phyloP scores from a whole-genome alignment of 2,888 invertebrate species.

The Drosophila nr. perissopoda region DNA sequence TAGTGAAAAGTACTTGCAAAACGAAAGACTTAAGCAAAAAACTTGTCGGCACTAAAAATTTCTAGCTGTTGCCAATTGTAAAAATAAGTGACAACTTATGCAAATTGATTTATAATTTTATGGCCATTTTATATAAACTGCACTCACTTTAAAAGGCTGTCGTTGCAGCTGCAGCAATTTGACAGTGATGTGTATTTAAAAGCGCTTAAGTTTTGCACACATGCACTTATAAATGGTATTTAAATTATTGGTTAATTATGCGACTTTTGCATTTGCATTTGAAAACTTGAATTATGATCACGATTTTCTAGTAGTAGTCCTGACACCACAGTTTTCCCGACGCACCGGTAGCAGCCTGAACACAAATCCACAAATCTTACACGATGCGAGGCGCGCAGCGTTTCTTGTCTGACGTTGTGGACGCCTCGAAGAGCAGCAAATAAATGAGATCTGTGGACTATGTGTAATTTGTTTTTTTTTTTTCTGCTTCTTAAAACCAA shows the following conservation, averaged over 20 bases:
- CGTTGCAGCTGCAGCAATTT: constrained; percentile 41
- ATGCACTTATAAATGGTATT: constrained; percentile 1
- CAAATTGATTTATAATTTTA: constrained; percentile 44
- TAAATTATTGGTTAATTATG: constrained; percentile 9
- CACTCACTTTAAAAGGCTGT: constrained; percentile 67
- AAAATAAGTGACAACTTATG: constrained; percentile 38
- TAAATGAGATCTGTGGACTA: constrained; percentile 83
- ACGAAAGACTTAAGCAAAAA: constrained; percentile 72
- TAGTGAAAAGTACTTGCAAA: constrained; percentile 28
- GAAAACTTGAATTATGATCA: constrained; percentile 22
- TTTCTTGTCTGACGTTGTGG: constrained; percentile 67
- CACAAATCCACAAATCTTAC: neutral
- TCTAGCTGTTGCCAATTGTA: constrained; percentile 51
- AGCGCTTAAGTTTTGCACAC: constrained; percentile 25
- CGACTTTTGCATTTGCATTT: constrained; percentile 5
- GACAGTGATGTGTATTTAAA: constrained; percentile 20
- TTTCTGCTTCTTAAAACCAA: constrained; percentile 73
- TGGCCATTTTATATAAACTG: constrained; percentile 57
- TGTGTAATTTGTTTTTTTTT: constrained; percentile 84
- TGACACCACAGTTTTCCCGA: constrained; percentile 25
- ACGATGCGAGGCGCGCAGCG: constrained; percentile 48
- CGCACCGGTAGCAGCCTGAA: constrained; percentile 8
- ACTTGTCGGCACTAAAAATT: constrained; percentile 43
- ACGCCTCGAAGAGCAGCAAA: constrained; percentile 83
- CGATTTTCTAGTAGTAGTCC: constrained; percentile 17